A percentile compares a stretch with the other conserved stretches of the same genome.
Conservation (phyloP, 2,797 vertebrate species). For the Australoheros facetus region DNA sequence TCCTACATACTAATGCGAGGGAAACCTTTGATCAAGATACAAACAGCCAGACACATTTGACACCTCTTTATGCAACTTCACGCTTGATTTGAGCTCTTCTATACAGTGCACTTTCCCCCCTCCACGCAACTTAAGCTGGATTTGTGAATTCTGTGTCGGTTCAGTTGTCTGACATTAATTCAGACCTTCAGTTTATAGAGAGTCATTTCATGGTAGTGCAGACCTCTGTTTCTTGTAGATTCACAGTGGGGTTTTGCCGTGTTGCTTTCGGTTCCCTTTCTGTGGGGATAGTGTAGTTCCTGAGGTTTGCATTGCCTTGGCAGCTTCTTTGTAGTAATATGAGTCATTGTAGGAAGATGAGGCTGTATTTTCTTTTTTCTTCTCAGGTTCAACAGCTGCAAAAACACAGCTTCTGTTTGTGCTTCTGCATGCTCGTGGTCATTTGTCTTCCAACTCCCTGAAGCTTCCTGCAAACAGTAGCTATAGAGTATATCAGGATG, state of each 20-base stretch:
- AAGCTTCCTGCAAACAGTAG: not conserved
- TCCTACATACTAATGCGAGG: not conserved
- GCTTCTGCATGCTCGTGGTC: constrained; percentile 16
- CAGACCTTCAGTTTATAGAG: constrained; percentile 33
- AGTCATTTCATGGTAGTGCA: constrained; percentile 23
- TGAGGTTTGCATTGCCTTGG: constrained; percentile 20
- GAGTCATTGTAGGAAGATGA: constrained; percentile 50
- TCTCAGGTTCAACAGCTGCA: constrained; percentile 42
- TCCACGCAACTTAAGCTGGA: constrained; percentile 5
- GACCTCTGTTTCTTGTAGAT: constrained; percentile 20
- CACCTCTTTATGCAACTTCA: constrained; percentile 14
- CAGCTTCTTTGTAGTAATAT: constrained; percentile 34
- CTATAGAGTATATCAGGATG: not conserved
- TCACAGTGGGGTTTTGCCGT: not conserved
- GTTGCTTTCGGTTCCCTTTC: constrained; percentile 12
- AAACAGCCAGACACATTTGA: constrained; percentile 12
- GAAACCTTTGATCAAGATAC: constrained; percentile 6
- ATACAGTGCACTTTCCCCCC: constrained; percentile 1
- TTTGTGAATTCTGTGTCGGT: constrained; percentile 37
- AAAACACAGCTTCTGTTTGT: constrained; percentile 27
- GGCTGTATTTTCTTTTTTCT: constrained; percentile 39
- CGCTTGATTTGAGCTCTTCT: constrained; percentile 17
- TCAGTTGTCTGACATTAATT: constrained; percentile 45
- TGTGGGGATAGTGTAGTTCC: constrained; percentile 9
- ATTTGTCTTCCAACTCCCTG: constrained; percentile 9